Conservation (phyloP, 2,113 vertebrate genomes). For the Gobio gobio region DNA sequence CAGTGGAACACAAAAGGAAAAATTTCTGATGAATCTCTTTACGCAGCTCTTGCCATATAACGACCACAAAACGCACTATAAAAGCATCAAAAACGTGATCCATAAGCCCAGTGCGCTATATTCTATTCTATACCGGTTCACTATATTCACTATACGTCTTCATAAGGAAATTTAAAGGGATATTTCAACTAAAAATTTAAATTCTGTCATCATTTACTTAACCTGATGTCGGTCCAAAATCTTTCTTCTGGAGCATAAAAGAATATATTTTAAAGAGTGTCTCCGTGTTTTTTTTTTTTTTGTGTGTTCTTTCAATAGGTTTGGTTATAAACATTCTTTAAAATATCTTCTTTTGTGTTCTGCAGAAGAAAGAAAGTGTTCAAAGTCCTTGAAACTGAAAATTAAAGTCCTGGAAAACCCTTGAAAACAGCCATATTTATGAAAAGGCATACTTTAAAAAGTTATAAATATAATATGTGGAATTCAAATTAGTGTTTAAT, state of each 20-base stretch:
- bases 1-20: background rate
- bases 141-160: no score
- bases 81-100: background rate
- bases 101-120: background rate
- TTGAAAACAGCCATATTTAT: no score
- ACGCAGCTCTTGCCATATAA: background rate
- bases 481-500: no score
- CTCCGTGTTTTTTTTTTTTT: background rate
- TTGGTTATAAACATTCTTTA: no score
- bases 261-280: background rate
- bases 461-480: no score
- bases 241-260: background rate
- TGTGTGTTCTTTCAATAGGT: no score
- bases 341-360: no score
- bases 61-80: background rate
- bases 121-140: no score
- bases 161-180: background rate
- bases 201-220: background rate
- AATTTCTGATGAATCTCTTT: background rate
- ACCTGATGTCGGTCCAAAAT: background rate
- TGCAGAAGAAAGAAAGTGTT: no score
- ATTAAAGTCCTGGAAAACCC: no score
- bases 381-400: no score
- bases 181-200: background rate
- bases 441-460: no score